Conservation (phyloP, 2,113 vertebrate species). For the Chaenocephalus aceratus region DNA sequence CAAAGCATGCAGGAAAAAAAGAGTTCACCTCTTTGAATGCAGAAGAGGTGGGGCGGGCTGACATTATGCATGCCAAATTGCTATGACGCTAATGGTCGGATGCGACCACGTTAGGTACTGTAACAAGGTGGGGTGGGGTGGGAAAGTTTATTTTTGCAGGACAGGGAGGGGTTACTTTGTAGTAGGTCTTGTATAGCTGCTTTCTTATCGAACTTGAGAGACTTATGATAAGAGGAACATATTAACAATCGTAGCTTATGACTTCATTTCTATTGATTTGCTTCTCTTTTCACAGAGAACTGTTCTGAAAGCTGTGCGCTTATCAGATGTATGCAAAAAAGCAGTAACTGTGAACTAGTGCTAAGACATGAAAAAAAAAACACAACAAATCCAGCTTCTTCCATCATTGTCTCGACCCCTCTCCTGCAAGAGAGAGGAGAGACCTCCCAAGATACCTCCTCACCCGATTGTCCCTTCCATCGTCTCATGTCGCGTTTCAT, state of each 20-base stretch:
- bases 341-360: slow-evolving; percentile 84
- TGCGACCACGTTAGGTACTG: slow-evolving; percentile 80
- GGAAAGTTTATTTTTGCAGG: slow-evolving; percentile 82
- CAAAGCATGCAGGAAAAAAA: slow-evolving; percentile 80
- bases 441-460: slow-evolving; percentile 47
- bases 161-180: slow-evolving; percentile 67
- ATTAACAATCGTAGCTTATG: slow-evolving; percentile 75
- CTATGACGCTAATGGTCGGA: slow-evolving; percentile 79
- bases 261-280: slow-evolving; percentile 61
- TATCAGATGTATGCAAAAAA: slow-evolving; percentile 87
- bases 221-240: slow-evolving; percentile 67
- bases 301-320: slow-evolving; percentile 82
- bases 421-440: slow-evolving; percentile 42
- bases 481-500: background rate
- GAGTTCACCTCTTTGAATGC: slow-evolving; percentile 67
- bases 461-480: slow-evolving; percentile 3
- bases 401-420: slow-evolving; percentile 59
- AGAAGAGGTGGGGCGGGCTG: slow-evolving; percentile 65
- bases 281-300: slow-evolving; percentile 82
- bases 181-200: slow-evolving; percentile 74
- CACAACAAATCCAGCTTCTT: slow-evolving; percentile 72
- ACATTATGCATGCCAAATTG: slow-evolving; percentile 83
- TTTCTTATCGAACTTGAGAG: slow-evolving; percentile 75
- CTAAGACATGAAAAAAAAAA: slow-evolving; percentile 60
- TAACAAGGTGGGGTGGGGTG: slow-evolving; percentile 65